Conservation (phyloP, 1,140 invertebrate genomes). For the Hesperophylax magnus region DNA sequence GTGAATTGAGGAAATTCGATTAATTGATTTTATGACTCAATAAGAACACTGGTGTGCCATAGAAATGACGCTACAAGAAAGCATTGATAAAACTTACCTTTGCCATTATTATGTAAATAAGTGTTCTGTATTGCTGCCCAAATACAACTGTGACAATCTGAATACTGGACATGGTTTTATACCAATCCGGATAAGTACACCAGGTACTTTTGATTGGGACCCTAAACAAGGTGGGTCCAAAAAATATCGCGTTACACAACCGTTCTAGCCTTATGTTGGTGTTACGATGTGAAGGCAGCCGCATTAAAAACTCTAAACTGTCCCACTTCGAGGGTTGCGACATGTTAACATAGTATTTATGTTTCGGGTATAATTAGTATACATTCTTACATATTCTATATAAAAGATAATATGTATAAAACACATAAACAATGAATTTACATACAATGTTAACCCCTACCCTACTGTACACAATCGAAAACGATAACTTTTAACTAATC, state of each 20-base stretch:
- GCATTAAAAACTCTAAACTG: background rate
- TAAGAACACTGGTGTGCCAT: too few relatives aligned
- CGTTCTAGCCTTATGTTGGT: background rate
- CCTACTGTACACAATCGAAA: too few relatives aligned
- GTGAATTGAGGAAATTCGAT: too few relatives aligned
- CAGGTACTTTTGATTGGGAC: background rate
- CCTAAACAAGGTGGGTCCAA: background rate
- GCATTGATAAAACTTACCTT: slow-evolving; percentile 17
- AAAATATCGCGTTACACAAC: background rate
- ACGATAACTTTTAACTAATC: too few relatives aligned
- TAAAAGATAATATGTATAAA: background rate
- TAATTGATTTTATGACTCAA: too few relatives aligned
- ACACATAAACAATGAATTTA: background rate
- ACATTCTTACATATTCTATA: background rate
- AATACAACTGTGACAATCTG: slow-evolving; percentile 32
- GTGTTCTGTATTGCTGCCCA: slow-evolving; percentile 5
- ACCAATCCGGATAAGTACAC: background rate
- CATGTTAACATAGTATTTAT: background rate
- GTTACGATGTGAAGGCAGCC: background rate
- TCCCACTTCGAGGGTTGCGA: slow-evolving; percentile 14
- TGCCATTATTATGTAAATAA: slow-evolving; percentile 21
- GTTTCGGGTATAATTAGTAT: too few relatives aligned
- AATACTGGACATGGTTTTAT: slow-evolving; percentile 39
- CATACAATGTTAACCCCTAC: too few relatives aligned
- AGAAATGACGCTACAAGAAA: background rate